Conservation (phyloP, 2,113 vertebrate species). For the Mandrillus leucophaeus region DNA sequence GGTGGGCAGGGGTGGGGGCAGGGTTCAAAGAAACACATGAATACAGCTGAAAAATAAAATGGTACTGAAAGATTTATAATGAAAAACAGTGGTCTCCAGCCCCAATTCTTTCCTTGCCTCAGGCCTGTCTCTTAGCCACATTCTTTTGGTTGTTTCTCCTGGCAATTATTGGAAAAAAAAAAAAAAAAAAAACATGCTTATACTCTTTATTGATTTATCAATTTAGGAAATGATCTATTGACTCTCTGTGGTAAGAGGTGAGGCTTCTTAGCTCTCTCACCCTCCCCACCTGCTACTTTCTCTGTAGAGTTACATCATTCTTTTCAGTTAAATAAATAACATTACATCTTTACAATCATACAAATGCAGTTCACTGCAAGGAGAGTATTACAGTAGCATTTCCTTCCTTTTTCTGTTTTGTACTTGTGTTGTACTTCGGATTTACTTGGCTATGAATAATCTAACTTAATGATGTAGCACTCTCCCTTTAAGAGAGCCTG, state of each 20-base stretch:
- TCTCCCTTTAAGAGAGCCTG: not conserved
- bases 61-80: not conserved
- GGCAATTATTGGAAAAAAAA: not conserved
- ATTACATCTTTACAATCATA: too few species aligned
- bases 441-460: not conserved
- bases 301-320: too few species aligned
- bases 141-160: not conserved
- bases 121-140: not conserved
- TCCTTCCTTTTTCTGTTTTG: not conserved
- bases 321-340: not conserved
- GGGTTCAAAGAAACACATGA: not conserved
- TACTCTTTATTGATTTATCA: not conserved
- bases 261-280: not conserved
- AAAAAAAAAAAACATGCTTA: not conserved
- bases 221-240: not conserved
- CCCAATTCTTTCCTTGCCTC: accelerated
- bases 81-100: not conserved
- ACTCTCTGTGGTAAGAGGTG: not conserved
- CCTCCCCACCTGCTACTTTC: not conserved
- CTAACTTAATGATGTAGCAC: not conserved
- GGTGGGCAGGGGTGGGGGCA: too few species aligned
- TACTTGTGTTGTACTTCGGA: not conserved
- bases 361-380: accelerated
- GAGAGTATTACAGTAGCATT: accelerated
- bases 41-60: not conserved